Evolutionary conservation across 1,140 invertebrate genomes (phyloP).

Genomic region (Alviniconcha marisindica): DNA sequence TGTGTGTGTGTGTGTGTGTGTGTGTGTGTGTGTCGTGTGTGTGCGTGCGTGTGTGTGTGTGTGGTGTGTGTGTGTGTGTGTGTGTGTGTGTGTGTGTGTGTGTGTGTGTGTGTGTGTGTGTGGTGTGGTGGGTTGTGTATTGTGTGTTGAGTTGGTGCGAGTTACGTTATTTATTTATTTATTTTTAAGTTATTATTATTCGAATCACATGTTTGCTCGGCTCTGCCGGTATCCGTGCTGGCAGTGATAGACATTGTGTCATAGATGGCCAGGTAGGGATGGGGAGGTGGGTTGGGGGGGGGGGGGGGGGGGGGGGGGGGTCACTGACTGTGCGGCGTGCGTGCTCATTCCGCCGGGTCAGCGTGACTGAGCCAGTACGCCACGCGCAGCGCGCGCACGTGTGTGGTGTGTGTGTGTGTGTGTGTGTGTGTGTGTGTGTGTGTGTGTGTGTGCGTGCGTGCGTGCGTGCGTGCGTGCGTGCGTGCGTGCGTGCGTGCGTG

Average conservation of each 20-base stretch:
- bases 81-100: conserved; percentile 33
- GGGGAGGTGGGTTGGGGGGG: too few species aligned
- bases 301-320: too few species aligned
- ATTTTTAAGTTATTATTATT: too few species aligned
- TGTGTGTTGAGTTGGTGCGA: neutral
- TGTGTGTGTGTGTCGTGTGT: conserved; percentile 27
- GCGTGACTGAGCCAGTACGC: too few species aligned
- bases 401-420: neutral
- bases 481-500: conserved; percentile 20
- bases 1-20: conserved; percentile 11
- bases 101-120: conserved; percentile 17
- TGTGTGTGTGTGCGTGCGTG: neutral
- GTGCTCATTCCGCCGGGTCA: too few species aligned
- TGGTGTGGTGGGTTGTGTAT: too few species aligned
- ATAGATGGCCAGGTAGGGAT: too few species aligned
- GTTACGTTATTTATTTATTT: too few species aligned
- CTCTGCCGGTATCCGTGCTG: too few species aligned
- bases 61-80: conserved; percentile 25
- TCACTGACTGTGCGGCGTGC: too few species aligned
- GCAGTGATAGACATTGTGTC: too few species aligned
- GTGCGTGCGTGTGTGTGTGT: conserved; percentile 20
- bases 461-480: conserved; percentile 4
- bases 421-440: neutral
- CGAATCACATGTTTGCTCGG: too few species aligned
- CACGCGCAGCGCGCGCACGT: neutral